phyloP scores from a whole-genome alignment of 2,113 vertebrate species.

The Speoplatyrhinus poulsoni region DNA sequence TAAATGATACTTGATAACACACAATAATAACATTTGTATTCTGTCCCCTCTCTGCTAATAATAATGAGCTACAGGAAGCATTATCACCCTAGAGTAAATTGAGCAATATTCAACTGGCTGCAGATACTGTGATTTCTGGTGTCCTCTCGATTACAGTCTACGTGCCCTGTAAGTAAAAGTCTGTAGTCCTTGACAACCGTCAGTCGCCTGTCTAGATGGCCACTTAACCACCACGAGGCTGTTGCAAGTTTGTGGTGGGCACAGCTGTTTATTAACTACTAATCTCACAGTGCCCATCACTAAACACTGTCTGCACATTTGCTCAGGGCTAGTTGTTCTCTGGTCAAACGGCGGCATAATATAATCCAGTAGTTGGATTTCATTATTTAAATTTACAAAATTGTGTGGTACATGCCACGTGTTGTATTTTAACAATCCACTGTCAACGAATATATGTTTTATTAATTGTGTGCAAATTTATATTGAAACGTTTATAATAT shows the following conservation, averaged over 20 bases:
- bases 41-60: conserved; percentile 32
- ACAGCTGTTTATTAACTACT: conserved; percentile 13
- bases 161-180: conserved; percentile 50
- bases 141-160: conserved; percentile 48
- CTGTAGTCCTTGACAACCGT: conserved; percentile 36
- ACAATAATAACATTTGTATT: conserved; percentile 39
- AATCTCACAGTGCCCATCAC: conserved; percentile 11
- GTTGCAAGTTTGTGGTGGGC: conserved; percentile 27
- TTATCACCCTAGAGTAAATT: conserved; percentile 51
- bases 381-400: conserved; percentile 13
- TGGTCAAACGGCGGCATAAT: conserved; percentile 25
- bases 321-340: background rate
- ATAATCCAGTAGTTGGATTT: conserved; percentile 9
- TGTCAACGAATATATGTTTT: conserved; percentile 22
- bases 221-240: conserved; percentile 24
- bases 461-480: conserved; percentile 39
- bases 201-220: conserved; percentile 21
- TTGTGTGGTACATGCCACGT: conserved; percentile 13
- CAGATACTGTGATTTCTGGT: conserved; percentile 75
- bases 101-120: conserved; percentile 77
- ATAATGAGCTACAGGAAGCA: conserved; percentile 46
- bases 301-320: conserved; percentile 19
- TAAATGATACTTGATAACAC: conserved; percentile 42
- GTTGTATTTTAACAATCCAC: conserved; percentile 26
- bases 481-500: conserved; percentile 28